These are phyloP conservation scores for Galeopterus variegatus DNA, from an alignment of 2,113 vertebrate genomes.

Conservation along the genomic window DNA sequence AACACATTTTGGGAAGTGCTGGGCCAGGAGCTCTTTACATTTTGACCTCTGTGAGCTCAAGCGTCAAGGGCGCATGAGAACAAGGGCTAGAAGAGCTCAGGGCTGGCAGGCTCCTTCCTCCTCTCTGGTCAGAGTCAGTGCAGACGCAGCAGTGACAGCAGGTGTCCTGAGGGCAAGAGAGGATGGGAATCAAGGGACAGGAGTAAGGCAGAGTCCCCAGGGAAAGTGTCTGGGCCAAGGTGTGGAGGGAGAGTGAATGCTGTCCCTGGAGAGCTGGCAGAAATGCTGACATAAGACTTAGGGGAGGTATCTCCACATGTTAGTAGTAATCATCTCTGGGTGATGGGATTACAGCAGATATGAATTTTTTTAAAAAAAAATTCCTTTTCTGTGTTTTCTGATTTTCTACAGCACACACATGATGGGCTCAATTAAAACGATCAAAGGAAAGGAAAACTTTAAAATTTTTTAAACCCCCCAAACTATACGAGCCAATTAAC, in stretches of 20 bases:
- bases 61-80: background rate
- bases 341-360: background rate
- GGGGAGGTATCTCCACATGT: background rate
- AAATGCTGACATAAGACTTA: background rate
- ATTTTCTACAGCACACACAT: background rate
- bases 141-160: background rate
- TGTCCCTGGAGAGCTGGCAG: background rate
- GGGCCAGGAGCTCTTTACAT: background rate
- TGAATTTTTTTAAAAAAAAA: background rate
- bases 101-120: no score
- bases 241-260: fast-evolving
- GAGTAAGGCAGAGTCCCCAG: background rate
- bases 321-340: background rate
- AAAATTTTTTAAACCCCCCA: background rate
- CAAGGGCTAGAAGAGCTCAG: background rate
- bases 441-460: background rate
- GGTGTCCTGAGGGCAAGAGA: fast-evolving
- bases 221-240: background rate
- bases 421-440: background rate
- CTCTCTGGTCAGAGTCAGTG: background rate
- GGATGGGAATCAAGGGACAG: background rate
- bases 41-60: background rate
- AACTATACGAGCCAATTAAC: background rate
- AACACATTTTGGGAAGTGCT: background rate
- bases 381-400: background rate